phyloP scores from a whole-genome alignment of 2,113 vertebrate genomes.

The Sebastes fasciatus region DNA sequence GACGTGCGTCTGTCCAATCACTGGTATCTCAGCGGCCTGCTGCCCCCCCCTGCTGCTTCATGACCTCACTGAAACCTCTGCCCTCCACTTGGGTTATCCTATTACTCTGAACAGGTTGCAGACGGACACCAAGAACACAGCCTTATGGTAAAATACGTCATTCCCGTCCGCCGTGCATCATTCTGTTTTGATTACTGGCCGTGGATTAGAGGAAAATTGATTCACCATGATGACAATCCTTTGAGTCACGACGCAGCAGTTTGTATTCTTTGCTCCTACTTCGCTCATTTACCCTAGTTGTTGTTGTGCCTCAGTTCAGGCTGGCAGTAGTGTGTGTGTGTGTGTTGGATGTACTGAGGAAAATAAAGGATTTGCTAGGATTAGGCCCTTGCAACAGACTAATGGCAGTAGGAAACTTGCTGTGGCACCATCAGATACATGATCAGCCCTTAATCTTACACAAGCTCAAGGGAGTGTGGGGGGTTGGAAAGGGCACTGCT shows the following conservation, averaged over 20 bases:
- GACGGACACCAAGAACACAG: slow-evolving; percentile 55
- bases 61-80: slow-evolving; percentile 59
- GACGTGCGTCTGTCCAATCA: slow-evolving; percentile 61
- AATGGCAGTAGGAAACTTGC: slow-evolving; percentile 66
- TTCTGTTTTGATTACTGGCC: slow-evolving; percentile 70
- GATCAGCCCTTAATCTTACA: slow-evolving; percentile 79
- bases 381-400: slow-evolving; percentile 73
- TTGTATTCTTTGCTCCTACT: slow-evolving; percentile 52
- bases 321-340: slow-evolving; percentile 34
- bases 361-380: slow-evolving; percentile 82
- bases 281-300: slow-evolving; percentile 48
- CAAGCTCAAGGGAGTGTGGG: slow-evolving; percentile 47
- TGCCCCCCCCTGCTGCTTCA: slow-evolving; percentile 36
- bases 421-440: slow-evolving; percentile 73
- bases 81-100: slow-evolving; percentile 49
- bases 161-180: slow-evolving; percentile 42
- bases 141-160: slow-evolving; percentile 74
- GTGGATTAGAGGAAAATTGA: slow-evolving; percentile 71
- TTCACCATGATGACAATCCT: slow-evolving; percentile 62
- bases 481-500: slow-evolving; percentile 53
- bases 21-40: slow-evolving; percentile 12
- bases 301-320: slow-evolving; percentile 42
- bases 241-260: slow-evolving; percentile 42
- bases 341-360: slow-evolving; percentile 60
- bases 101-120: slow-evolving; percentile 57